These are phyloP conservation scores for Crotalus helleri DNA, from an alignment of 2,113 vertebrate species.

Conservation along the genomic window DNA sequence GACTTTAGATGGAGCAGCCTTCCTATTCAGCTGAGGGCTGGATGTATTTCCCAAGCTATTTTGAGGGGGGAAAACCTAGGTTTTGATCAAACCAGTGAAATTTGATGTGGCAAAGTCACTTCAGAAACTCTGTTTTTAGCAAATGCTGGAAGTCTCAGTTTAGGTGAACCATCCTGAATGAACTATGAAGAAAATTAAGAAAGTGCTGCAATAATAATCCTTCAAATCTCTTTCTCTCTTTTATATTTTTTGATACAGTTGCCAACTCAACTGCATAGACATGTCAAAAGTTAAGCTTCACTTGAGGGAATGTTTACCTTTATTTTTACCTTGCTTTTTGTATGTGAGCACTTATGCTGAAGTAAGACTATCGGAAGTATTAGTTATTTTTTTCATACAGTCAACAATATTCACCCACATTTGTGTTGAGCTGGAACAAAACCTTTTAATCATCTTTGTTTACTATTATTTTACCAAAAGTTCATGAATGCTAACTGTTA, in stretches of 20 bases:
- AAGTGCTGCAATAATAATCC: background rate
- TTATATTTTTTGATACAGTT: background rate
- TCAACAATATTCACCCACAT: background rate
- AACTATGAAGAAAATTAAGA: background rate
- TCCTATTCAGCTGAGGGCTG: background rate
- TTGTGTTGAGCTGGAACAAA: background rate
- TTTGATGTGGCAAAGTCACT: background rate
- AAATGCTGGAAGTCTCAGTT: background rate
- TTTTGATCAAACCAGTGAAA: background rate
- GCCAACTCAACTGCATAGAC: background rate
- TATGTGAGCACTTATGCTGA: background rate
- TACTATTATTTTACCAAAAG: background rate
- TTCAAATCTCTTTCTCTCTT: background rate
- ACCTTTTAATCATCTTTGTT: background rate
- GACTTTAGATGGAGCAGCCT: background rate
- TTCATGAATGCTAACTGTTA: background rate
- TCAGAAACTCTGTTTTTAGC: background rate
- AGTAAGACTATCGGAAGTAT: background rate
- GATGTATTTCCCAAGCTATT: background rate
- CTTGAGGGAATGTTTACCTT: background rate
- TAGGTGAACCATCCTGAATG: background rate
- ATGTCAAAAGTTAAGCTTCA: background rate
- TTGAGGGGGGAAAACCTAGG: background rate
- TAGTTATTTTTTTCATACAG: background rate
- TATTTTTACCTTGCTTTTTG: background rate